Conservation (phyloP, 2,888 invertebrate species). For the Gortyna flavago region DNA sequence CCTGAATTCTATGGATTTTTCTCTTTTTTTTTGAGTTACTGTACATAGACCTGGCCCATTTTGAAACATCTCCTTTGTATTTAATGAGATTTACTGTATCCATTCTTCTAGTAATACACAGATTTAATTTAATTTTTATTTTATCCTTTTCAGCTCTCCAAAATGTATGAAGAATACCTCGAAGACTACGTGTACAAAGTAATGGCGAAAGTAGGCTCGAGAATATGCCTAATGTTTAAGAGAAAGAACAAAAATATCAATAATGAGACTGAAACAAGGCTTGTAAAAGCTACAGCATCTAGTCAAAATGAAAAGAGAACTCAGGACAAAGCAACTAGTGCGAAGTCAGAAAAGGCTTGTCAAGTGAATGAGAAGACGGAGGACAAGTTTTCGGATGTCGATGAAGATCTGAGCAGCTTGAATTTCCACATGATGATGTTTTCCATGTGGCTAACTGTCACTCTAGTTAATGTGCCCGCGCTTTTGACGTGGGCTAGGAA, state of each 20-base stretch:
- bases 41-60: no score
- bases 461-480: conserved; percentile 93
- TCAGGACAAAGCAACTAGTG: conserved; percentile 20
- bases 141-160: conserved; percentile 90
- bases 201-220: conserved; percentile 82
- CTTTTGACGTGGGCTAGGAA: conserved; percentile 95
- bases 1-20: no score
- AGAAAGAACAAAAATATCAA: conserved; percentile 57
- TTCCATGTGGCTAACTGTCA: conserved; percentile 91
- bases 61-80: no score
- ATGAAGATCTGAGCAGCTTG: conserved; percentile 87
- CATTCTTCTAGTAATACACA: background rate
- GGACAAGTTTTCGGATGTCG: conserved; percentile 59
- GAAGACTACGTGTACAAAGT: conserved; percentile 91
- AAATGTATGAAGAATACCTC: conserved; percentile 94
- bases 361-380: conserved; percentile 43
- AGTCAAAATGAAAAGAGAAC: conserved; percentile 24
- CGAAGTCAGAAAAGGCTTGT: conserved; percentile 27
- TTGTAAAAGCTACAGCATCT: conserved; percentile 38
- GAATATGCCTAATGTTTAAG: conserved; percentile 76
- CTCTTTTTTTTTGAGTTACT: no score
- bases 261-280: conserved; percentile 59
- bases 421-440: conserved; percentile 94
- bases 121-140: background rate
- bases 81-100: background rate